Evolutionary conservation across 2,113 vertebrate species (phyloP).

Genomic region (Sturnus vulgaris): DNA sequence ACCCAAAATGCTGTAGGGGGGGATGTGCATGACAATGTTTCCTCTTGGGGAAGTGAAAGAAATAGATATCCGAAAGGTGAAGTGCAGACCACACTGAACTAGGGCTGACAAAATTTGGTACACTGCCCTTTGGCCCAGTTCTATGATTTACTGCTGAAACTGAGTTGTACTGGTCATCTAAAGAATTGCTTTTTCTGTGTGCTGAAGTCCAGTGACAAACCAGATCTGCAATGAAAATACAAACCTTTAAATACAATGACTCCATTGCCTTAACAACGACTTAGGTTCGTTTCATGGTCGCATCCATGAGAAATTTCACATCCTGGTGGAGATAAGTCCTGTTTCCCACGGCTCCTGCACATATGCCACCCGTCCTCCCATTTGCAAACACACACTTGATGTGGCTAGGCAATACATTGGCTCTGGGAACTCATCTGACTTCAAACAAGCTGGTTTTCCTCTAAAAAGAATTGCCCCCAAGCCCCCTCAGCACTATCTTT

Average conservation of each 20-base stretch:
- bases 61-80: neutral
- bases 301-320: neutral
- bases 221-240: neutral
- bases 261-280: neutral
- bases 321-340: neutral
- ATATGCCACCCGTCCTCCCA: neutral
- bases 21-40: neutral
- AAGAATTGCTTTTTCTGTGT: neutral
- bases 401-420: neutral
- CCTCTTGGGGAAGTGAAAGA: neutral
- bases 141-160: neutral
- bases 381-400: neutral
- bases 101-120: neutral
- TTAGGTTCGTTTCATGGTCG: neutral
- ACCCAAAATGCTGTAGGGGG: neutral
- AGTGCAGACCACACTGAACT: neutral
- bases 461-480: neutral
- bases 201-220: neutral
- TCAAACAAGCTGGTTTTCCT: neutral
- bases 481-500: neutral
- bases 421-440: neutral
- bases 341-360: accelerated
- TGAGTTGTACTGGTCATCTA: neutral
- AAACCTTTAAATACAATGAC: neutral
- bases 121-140: accelerated